Evolutionary conservation across 2,888 invertebrate genomes (phyloP).

Genomic region (Ormyrus rosae): DNA sequence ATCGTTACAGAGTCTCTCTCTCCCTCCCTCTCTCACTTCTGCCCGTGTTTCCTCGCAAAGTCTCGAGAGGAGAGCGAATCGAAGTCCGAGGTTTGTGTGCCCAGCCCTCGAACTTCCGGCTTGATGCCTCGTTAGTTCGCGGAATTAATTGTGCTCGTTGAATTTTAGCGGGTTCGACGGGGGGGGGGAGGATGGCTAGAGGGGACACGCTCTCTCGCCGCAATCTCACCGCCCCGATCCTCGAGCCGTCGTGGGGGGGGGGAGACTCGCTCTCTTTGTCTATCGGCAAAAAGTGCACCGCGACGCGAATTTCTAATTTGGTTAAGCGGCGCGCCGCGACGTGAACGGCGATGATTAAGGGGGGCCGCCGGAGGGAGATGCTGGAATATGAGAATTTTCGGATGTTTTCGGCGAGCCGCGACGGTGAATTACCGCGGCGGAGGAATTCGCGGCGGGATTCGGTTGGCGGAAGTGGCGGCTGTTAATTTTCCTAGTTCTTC

Average conservation of each 20-base stretch:
- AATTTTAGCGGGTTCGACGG: constrained; percentile 58
- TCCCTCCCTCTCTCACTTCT: constrained; percentile 16
- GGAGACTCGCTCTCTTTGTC: neutral
- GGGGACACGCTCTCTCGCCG: constrained; percentile 16
- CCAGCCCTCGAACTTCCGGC: constrained; percentile 64
- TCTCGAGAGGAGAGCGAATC: constrained; percentile 60
- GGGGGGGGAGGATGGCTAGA: neutral
- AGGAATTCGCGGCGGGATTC: no score
- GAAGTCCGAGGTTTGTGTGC: constrained; percentile 64
- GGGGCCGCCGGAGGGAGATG: no score
- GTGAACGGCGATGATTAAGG: no score
- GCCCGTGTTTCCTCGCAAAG: constrained; percentile 49
- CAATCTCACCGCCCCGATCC: constrained; percentile 9
- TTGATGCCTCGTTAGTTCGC: constrained; percentile 64
- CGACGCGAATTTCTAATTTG: no score
- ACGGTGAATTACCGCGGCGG: no score
- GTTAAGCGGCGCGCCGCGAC: no score
- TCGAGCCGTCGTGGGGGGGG: neutral
- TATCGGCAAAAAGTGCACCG: no score
- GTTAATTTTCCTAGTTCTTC: no score
- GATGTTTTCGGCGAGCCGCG: no score
- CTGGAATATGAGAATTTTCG: no score
- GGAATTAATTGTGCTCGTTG: constrained; percentile 65
- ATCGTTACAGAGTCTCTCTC: neutral
- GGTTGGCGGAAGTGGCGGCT: no score